These are phyloP conservation scores for Ichneumon xanthorius DNA, from an alignment of 2,888 invertebrate genomes.

Conservation along the genomic window DNA sequence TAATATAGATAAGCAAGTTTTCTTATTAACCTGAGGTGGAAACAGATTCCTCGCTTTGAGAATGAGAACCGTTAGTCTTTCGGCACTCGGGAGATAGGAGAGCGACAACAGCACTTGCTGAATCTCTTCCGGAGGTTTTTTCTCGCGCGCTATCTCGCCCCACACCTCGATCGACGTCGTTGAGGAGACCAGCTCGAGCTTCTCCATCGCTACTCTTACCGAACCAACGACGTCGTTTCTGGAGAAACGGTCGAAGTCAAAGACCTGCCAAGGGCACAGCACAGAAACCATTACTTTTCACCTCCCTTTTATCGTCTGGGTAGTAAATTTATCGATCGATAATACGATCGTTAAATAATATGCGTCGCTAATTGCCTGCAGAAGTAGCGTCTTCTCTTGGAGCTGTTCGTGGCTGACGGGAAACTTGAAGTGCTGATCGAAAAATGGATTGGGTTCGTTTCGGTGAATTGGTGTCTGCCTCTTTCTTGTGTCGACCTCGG, in stretches of 20 bases:
- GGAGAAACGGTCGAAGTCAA: conserved; percentile 90
- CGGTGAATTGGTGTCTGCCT: conserved; percentile 94
- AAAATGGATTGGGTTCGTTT: conserved; percentile 94
- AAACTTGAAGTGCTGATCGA: conserved; percentile 97
- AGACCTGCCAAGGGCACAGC: conserved; percentile 81
- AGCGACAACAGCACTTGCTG: conserved; percentile 94
- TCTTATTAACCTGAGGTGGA: conserved; percentile 86
- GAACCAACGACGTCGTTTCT: conserved; percentile 96
- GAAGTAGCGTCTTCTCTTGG: conserved; percentile 90
- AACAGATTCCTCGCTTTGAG: conserved; percentile 94
- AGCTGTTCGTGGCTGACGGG: conserved; percentile 96
- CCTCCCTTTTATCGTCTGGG: neutral
- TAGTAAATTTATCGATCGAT: neutral
- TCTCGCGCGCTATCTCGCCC: conserved; percentile 94
- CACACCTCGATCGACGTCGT: conserved; percentile 93
- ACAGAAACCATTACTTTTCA: no score
- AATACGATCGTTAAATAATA: neutral
- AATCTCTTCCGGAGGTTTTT: conserved; percentile 92
- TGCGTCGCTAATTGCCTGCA: conserved; percentile 87
- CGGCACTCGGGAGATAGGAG: conserved; percentile 95
- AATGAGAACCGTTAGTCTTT: conserved; percentile 93
- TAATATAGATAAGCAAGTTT: neutral
- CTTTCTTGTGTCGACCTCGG: conserved; percentile 93
- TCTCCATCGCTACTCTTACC: conserved; percentile 91
- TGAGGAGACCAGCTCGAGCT: conserved; percentile 91